Evolutionary conservation across 2,888 invertebrate genomes (phyloP), one percentile per base, ranked within the genome.

Genomic region (Noctua janthe): DNA sequence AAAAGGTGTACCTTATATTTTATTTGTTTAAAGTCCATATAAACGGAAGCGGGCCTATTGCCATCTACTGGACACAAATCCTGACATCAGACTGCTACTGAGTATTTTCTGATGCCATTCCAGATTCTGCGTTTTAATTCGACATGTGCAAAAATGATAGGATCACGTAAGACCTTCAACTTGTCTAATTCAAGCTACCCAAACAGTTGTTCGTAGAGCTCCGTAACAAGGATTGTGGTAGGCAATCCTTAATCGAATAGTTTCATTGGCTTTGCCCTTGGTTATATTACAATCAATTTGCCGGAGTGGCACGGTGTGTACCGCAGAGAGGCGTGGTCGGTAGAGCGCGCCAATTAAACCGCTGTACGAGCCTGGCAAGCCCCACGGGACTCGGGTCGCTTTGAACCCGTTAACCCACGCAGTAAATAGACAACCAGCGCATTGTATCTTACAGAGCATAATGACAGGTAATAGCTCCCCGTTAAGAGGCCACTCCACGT

Each of bases 231-330:
- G 73, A 71, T 49, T 56, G 66, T 43, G 43, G 56, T 59, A 80
- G 51, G 75, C 49, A 67, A 56, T 84, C 71, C 71, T 76, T 88
- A 84, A 89, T 90, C 85, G 79, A 83, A 83, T 87, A 83, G 79
- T 88, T 84, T 78, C 82, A 87, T 85, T 84, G 84, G 78, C 74
- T 81, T 82, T 80, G 83, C 78, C 78, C 72, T 83, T 80, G 78
- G 79, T 83, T 83, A 84, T 87, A 88, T 88, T 86, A 86, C 87
- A 88, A 89, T 90, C 88, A 89, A 89, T 90, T 91, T 84, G 47
- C 79, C 49, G 73, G 78, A 89, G 83, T 70, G 78, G 73, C 74
- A 82, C 78, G 69, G 47, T 29, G 67, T 80, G 79, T 78, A 81
- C 87, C 64, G 74, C 71, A 80, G 78, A 84, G 81, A 81, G 73